Base-by-base conservation (phyloP, 2,113 vertebrate genomes). In the Myiopsitta monachus region DNA sequence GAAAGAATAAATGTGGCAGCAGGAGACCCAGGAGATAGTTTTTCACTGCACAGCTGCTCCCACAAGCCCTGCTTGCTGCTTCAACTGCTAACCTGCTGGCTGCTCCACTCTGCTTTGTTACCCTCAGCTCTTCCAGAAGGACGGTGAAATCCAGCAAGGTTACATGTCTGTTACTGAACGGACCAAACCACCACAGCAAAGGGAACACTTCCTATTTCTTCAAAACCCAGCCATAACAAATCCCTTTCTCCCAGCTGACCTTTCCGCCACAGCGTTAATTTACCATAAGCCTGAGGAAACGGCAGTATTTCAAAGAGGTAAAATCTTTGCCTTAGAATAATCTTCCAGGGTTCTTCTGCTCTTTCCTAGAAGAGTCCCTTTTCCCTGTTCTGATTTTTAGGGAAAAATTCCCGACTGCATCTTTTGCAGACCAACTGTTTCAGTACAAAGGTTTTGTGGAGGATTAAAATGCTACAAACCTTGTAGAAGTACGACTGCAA, bases 1-100 rank as follows among this genome's bases (percentile, higher is more conserved):
- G 57, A 31, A 47, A 70, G 69, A 72, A 70, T 33, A 49, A 79
- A 64, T 11, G 51, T 52, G 51, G 59, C 85, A 84, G 77, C 77
- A 73, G 46, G 17, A 0, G 3, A 68, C 1, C 5, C 44, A 74
- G 64, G 2, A 1, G 12, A 22, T 46, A 30, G 47, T 24, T n/a
- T 57, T n/a, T 11, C 10, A 3, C 39, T 4, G 7, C 31, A 70
- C 75, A 82, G 81, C 80, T 77, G 75, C 80, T 94, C 49, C 68
- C 55, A 41, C 31, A 46, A 51, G 11, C 14, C 3, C 47, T 28
- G 23, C 28, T 55, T 36, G 38, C 81, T 87, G 80, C 87, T 95
- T 59, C 19, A n/a, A 57, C 49, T 70, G 67, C 55, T 69, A 13
- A 73, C 54, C 47, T 12, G 66, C 81, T 19, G 75, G 51, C 79